Evolutionary conservation across 2,888 invertebrate species (phyloP).

Genomic region (Rhingia rostrata): DNA sequence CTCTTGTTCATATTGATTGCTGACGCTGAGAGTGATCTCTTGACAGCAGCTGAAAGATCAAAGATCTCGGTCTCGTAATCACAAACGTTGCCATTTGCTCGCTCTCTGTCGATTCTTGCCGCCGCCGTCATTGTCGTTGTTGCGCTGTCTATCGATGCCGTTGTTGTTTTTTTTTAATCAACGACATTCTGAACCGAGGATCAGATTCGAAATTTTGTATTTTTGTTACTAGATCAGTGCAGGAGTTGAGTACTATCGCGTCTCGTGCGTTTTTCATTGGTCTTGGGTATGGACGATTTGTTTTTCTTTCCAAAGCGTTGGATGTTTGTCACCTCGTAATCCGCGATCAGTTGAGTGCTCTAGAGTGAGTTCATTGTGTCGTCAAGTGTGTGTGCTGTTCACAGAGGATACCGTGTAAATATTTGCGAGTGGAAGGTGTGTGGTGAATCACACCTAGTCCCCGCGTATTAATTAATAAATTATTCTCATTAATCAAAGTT

Average conservation of each 20-base stretch:
- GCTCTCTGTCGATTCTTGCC: slow-evolving; percentile 18
- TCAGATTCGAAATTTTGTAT: slow-evolving; percentile 46
- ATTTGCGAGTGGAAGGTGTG: slow-evolving; percentile 30
- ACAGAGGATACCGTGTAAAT: slow-evolving; percentile 7
- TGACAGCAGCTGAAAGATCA: slow-evolving; percentile 79
- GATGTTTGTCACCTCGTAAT: slow-evolving; percentile 44
- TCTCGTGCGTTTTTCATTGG: neutral
- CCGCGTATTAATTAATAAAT: slow-evolving; percentile 18
- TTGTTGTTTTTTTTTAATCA: slow-evolving; percentile 36
- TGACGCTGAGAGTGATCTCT: slow-evolving; percentile 76
- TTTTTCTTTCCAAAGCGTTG: slow-evolving; percentile 17
- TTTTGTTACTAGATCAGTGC: slow-evolving; percentile 1
- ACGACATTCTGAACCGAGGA: slow-evolving; percentile 42
- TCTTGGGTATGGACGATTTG: slow-evolving; percentile 36
- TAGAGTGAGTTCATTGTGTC: slow-evolving; percentile 53
- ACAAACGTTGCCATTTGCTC: slow-evolving; percentile 69
- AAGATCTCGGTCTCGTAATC: slow-evolving; percentile 79
- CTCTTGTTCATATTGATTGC: slow-evolving; percentile 62
- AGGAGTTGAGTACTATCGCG: neutral
- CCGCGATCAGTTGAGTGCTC: slow-evolving; percentile 59
- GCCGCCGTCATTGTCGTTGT: slow-evolving; percentile 22
- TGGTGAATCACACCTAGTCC: slow-evolving; percentile 15
- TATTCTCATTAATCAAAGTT: slow-evolving; percentile 30
- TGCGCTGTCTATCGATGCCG: slow-evolving; percentile 42
- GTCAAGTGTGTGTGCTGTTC: slow-evolving; percentile 41